Base-by-base conservation (phyloP, 2,113 vertebrate genomes). In the Rallus limicola region DNA sequence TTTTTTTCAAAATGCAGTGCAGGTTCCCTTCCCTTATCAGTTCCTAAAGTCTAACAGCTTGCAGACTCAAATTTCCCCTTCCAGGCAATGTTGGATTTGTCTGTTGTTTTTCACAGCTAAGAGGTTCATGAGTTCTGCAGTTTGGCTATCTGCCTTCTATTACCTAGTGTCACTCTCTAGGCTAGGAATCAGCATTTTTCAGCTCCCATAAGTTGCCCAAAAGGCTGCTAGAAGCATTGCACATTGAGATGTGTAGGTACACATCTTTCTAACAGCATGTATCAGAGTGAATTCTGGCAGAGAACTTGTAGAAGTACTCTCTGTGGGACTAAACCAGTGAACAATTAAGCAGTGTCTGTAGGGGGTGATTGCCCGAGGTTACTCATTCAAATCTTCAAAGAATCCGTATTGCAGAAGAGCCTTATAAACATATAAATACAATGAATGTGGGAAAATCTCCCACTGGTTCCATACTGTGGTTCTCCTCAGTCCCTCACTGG, bases 31-130 rank as follows among this genome's bases (percentile, higher is more conserved):
- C 97, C 88, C 98, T 99, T 99, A 99, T 99, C 98, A 98, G 98
- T 97, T 97, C 96, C 98, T 97, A 97, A 98, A 98, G 98, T 98
- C 98, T 97, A 98, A 98, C 98, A 99, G 98, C 98, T 98, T 99
- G 98, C 97, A 97, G 98, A 98, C 97, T 99, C 98, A 97, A 98
- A 98, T 99, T 99, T 99, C 98, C 98, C 98, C 98, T 99, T 98
- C 97, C 95, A 99, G 98, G 98, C 98, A 98, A 97, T 97, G 98
- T 98, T 98, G 97, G 89, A 97, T 98, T 98, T 98, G 96, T 97
- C 98, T 95, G 98, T 98, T 99, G 98, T 99, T 98, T 97, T 96
- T 85, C 95, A 92, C 86, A 95, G 98, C 98, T 99, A 98, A 99
- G 97, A 91, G 96, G 98, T 98, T 98, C 68, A 92, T 97, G 98